Conservation (phyloP, 2,888 invertebrate species). For the Torymus texanus region DNA sequence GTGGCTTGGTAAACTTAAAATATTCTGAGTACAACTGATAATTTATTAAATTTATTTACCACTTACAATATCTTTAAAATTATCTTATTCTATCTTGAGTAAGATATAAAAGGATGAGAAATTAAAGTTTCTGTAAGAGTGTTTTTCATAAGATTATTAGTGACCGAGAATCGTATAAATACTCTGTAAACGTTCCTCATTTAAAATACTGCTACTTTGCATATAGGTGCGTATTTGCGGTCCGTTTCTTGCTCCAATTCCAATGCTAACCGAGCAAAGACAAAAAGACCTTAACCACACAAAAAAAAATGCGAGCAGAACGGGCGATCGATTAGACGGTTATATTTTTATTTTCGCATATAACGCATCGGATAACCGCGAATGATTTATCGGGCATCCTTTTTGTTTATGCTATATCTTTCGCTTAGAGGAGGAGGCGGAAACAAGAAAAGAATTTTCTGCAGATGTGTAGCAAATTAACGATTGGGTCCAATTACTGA, state of each 20-base stretch:
- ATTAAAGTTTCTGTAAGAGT: too few relatives aligned
- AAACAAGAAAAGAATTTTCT: constrained; percentile 17
- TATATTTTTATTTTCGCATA: constrained; percentile 9
- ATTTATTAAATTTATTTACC: too few relatives aligned
- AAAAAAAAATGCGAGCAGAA: constrained; percentile 21
- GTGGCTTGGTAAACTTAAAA: too few relatives aligned
- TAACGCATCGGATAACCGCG: constrained; percentile 34
- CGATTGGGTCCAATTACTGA: not conserved
- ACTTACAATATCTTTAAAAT: too few relatives aligned
- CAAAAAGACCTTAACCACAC: not conserved
- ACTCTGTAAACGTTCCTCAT: too few relatives aligned
- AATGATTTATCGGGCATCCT: constrained; percentile 46
- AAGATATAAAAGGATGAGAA: too few relatives aligned
- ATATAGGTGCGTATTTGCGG: too few relatives aligned
- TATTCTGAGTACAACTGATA: too few relatives aligned
- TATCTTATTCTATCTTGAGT: too few relatives aligned
- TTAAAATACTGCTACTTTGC: too few relatives aligned
- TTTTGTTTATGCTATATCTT: constrained; percentile 31
- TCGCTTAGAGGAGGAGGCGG: not conserved
- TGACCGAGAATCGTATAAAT: too few relatives aligned
- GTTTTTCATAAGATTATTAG: too few relatives aligned
- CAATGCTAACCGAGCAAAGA: not conserved
- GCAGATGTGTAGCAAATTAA: constrained; percentile 13
- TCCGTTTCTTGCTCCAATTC: not conserved
- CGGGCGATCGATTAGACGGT: constrained; percentile 3